A percentile compares a stretch with the other conserved stretches of the same genome.
These are phyloP conservation scores for Dolichotis patagonum DNA, from an alignment of 2,113 vertebrate species.

Conservation along the genomic window DNA sequence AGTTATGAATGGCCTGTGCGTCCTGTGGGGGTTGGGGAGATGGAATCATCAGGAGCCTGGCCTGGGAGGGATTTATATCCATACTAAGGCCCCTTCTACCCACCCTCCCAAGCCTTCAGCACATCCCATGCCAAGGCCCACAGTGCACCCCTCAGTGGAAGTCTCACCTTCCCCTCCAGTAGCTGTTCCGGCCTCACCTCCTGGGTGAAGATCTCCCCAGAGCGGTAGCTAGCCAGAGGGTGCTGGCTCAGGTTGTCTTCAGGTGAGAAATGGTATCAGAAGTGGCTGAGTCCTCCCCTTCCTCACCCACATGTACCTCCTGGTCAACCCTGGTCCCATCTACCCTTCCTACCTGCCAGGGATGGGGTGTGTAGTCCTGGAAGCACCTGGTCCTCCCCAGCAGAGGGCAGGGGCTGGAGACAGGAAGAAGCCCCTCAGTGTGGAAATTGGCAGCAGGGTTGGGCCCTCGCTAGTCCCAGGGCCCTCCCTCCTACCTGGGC, in stretches of 20 bases:
- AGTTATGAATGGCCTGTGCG: conserved; percentile 95
- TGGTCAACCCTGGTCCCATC: not conserved
- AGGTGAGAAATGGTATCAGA: conserved; percentile 6
- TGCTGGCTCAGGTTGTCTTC: conserved; percentile 83
- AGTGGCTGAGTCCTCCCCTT: not conserved
- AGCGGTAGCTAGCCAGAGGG: conserved; percentile 83
- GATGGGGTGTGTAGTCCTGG: conserved; percentile 75
- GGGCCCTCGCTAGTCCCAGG: not conserved
- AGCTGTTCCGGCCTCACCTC: conserved; percentile 93
- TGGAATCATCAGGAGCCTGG: not conserved
- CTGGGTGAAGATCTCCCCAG: conserved; percentile 90
- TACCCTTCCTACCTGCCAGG: conserved; percentile 81
- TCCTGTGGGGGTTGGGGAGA: conserved; percentile 85
- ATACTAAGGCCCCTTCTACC: not conserved
- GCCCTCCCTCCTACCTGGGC: conserved; percentile 83
- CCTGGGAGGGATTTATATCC: not conserved
- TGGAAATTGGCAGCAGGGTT: not conserved
- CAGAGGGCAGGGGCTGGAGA: conserved; percentile 88
- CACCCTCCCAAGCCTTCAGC: not conserved
- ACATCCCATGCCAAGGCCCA: not conserved
- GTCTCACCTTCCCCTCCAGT: conserved; percentile 93
- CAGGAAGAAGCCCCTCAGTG: not conserved
- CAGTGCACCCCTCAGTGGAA: not conserved
- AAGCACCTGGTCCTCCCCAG: conserved; percentile 86
- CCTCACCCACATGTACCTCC: not conserved